phyloP scores from a whole-genome alignment of 1,140 invertebrate species.

The Drosophila pachea region DNA sequence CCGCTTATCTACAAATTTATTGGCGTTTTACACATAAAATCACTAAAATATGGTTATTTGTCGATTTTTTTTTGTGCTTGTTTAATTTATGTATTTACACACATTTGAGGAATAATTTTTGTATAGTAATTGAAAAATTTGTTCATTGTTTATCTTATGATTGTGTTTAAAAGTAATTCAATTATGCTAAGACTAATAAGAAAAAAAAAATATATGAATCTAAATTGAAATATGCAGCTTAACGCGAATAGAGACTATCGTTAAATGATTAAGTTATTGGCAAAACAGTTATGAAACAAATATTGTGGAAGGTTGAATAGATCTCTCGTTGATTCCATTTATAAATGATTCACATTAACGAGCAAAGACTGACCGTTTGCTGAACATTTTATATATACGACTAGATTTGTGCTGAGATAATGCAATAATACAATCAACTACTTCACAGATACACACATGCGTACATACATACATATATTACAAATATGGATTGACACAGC shows the following conservation, averaged over 20 bases:
- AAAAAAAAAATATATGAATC: not conserved
- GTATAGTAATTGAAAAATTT: constrained; percentile 46
- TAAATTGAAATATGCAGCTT: constrained; percentile 32
- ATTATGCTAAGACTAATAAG: constrained; percentile 31
- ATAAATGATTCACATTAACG: not conserved
- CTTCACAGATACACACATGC: not conserved
- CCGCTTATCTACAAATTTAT: constrained; percentile 39
- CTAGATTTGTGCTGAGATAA: constrained; percentile 68
- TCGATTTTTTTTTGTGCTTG: constrained; percentile 22
- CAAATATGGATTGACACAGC: constrained; percentile 12
- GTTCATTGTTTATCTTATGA: constrained; percentile 25
- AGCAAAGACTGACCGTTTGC: constrained; percentile 6
- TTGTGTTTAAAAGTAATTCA: constrained; percentile 35
- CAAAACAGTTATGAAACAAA: constrained; percentile 22
- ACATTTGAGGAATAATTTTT: constrained; percentile 50
- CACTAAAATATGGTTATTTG: constrained; percentile 38
- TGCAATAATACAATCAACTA: constrained; percentile 13
- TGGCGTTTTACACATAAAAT: constrained; percentile 47
- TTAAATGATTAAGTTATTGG: constrained; percentile 39
- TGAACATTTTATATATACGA: constrained; percentile 38
- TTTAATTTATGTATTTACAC: constrained; percentile 31
- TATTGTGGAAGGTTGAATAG: not conserved
- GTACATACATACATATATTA: constrained; percentile 15
- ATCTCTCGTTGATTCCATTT: not conserved
- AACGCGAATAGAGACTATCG: constrained; percentile 10